phyloP scores from a whole-genome alignment of 2,113 vertebrate species.

The Indri indri region DNA sequence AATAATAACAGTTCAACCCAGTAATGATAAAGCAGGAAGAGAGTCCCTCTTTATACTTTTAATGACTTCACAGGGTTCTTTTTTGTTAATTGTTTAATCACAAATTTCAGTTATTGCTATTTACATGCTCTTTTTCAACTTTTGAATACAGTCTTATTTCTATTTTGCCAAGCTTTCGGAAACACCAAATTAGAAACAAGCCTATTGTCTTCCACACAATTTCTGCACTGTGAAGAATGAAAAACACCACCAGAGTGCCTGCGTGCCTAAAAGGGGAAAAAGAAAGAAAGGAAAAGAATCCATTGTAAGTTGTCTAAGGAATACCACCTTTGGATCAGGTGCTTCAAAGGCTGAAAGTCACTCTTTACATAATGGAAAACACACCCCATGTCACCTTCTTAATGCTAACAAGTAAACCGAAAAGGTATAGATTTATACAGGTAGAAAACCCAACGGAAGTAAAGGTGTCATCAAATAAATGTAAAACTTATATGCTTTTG shows the following conservation, averaged over 20 bases:
- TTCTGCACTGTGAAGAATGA: constrained; percentile 76
- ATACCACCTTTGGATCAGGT: constrained; percentile 35
- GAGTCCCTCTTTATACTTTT: constrained; percentile 77
- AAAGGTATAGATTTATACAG: background rate
- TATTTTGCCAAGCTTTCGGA: constrained; percentile 71
- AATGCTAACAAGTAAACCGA: background rate
- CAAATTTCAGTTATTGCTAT: constrained; percentile 70
- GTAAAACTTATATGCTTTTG: background rate
- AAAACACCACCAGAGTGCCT: constrained; percentile 66
- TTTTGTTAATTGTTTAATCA: constrained; percentile 71
- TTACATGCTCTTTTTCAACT: constrained; percentile 73
- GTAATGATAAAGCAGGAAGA: constrained; percentile 68
- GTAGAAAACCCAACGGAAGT: background rate
- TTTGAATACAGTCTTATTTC: constrained; percentile 77
- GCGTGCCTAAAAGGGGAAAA: constrained; percentile 41
- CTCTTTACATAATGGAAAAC: background rate
- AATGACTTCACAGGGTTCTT: constrained; percentile 75
- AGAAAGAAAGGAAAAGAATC: constrained; percentile 22
- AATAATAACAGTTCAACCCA: constrained; percentile 66
- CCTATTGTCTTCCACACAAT: constrained; percentile 70
- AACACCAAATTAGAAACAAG: constrained; percentile 80
- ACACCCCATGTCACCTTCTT: rapidly evolving
- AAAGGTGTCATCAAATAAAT: background rate
- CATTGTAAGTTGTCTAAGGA: constrained; percentile 57
- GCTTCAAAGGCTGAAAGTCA: background rate